A percentile compares a stretch with the other conserved stretches of the same genome.
phyloP scores from a whole-genome alignment of 2,113 vertebrate genomes.

The Phocoena phocoena region DNA sequence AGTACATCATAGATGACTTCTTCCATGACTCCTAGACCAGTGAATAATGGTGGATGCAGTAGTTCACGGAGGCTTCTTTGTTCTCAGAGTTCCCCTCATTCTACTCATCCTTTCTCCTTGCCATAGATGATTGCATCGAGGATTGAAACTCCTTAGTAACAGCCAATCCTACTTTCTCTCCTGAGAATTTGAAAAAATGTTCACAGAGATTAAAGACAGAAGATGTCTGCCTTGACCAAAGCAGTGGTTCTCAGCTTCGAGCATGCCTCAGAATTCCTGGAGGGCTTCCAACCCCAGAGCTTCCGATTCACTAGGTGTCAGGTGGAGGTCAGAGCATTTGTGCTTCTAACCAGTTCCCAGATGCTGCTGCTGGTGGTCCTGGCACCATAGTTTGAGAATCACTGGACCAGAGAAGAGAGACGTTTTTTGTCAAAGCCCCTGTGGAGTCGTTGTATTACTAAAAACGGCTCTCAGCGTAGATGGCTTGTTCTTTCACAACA shows the following conservation, averaged over 20 bases:
- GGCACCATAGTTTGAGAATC: neutral
- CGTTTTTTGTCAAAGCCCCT: neutral
- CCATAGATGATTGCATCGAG: neutral
- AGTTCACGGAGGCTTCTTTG: neutral
- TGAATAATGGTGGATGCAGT: neutral
- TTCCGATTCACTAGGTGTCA: neutral
- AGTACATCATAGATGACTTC: neutral
- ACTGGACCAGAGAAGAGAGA: neutral
- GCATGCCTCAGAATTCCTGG: neutral
- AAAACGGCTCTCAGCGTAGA: neutral
- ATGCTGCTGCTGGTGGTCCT: neutral
- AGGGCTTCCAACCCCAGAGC: neutral
- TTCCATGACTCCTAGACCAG: neutral
- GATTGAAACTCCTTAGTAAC: neutral
- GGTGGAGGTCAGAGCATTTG: neutral
- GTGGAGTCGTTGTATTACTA: neutral
- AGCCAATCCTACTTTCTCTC: neutral
- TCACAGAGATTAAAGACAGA: conserved; percentile 15
- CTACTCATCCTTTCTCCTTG: neutral
- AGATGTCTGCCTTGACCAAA: neutral
- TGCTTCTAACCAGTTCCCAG: neutral
- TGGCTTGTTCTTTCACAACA: neutral
- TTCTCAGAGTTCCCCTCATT: neutral
- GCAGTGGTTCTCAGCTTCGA: neutral
- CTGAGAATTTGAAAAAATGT: neutral